These are phyloP conservation scores for Lissocephala sabroskyi DNA, from an alignment of 2,888 invertebrate species.

Conservation along the genomic window DNA sequence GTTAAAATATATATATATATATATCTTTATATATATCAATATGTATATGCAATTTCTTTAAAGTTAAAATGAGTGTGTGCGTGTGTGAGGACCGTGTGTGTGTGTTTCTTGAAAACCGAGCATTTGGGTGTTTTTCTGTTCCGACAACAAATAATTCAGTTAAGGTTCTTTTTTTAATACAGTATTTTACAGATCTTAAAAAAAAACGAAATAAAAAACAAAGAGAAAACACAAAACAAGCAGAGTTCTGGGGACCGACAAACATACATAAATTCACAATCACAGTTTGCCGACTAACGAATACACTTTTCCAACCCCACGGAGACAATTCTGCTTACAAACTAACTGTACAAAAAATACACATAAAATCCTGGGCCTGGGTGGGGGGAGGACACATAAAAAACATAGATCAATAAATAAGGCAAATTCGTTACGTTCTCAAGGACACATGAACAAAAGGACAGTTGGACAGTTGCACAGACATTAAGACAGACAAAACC, in stretches of 20 bases:
- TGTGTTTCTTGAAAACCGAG: constrained; percentile 7
- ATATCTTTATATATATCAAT: no score
- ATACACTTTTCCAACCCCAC: no score
- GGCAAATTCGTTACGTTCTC: no score
- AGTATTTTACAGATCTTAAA: constrained; percentile 50
- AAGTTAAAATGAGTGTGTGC: no score
- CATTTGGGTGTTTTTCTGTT: constrained; percentile 9
- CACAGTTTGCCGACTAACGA: no score
- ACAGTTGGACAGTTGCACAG: no score
- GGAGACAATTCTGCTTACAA: constrained; percentile 22
- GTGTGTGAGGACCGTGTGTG: background rate
- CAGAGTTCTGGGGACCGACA: no score
- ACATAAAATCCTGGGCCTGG: background rate
- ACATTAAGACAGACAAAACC: no score
- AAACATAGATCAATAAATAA: no score
- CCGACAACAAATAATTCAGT: constrained; percentile 1
- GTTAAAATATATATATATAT: constrained; percentile 15
- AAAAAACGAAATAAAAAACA: background rate
- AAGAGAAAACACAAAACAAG: no score
- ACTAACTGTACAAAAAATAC: constrained; percentile 47
- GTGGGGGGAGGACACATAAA: no score
- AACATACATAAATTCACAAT: no score
- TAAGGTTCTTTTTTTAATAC: constrained; percentile 33
- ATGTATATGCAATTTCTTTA: constrained; percentile 8
- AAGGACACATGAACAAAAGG: background rate